Evolutionary conservation across 30 jellyfish, hydroid and myxozoan species (phyloP), one percentile per base, ranked within the genome.

Genomic region (Euphysa ruthae): DNA sequence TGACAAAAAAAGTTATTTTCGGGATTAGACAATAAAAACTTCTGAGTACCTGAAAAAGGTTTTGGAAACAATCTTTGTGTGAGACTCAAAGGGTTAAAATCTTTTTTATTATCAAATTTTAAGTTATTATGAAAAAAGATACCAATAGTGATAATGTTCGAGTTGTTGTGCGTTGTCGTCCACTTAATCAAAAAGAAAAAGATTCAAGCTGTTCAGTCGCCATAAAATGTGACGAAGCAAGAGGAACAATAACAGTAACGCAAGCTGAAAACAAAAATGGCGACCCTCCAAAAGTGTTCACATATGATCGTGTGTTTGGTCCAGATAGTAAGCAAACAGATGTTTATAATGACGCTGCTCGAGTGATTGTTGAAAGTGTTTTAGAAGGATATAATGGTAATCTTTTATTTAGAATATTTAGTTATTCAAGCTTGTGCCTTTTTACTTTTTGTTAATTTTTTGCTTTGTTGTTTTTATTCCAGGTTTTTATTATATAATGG

Each of bases 271-370:
- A 75, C 15, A 26, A 74, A 19, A 42, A 64, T 7, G 35, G 77
- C 8, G 94, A 78, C 25, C 93, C 92, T 6, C 96, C 96, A 14
- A 85, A 85, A 66, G 93, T 85, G 58, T 85, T 76, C 56, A 71
- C 93, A 29, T 85, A 75, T 78, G 96, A 85, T 68, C 55, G 93
- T 44, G 96, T 85, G 1, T 85, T 85, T 85, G 93, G 92, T n/a
- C 94, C 96, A 15, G 94, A 85, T 18, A 78, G 96, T 71, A 85
- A 85, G 66, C 96, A 85, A 46, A 73, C 96, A 0, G 96, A 85
- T 85, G 96, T 85, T 32, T 85, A 85, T 58, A 85, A 85, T 72
- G 93, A 77, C 46, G 83, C 93, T 1, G 96, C 96, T 30, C 71
- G 96, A 50, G 84, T 92, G 10, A 85, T 85, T 70, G 96, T 85